A percentile compares a stretch with the other conserved stretches of the same genome.
Evolutionary conservation across 2,888 invertebrate genomes (phyloP).

Genomic region (Meta bourneti): DNA sequence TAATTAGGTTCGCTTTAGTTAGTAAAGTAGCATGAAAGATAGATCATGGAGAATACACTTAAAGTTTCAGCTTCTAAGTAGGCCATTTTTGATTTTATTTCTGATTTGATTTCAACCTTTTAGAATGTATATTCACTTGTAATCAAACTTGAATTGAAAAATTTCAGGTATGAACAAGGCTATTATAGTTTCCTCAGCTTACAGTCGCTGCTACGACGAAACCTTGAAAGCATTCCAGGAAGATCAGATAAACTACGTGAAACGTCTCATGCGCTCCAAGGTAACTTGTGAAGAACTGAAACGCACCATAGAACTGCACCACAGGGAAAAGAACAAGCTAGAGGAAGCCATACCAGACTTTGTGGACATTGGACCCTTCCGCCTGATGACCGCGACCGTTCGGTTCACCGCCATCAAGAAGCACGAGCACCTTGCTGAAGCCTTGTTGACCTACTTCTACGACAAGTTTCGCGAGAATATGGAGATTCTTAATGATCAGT

Average conservation of each 20-base stretch:
- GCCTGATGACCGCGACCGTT: slow-evolving; percentile 27
- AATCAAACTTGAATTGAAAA: no score
- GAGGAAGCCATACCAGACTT: slow-evolving; percentile 30
- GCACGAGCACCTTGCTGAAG: slow-evolving; percentile 52
- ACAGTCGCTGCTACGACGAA: slow-evolving; percentile 35
- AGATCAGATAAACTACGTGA: slow-evolving; percentile 71
- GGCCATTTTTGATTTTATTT: no score
- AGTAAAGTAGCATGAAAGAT: no score
- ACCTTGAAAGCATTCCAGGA: slow-evolving; percentile 48
- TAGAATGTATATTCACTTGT: no score
- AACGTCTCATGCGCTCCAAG: slow-evolving; percentile 31
- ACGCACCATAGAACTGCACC: slow-evolving; percentile 34
- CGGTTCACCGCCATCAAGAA: slow-evolving; percentile 39
- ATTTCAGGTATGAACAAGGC: slow-evolving; percentile 48
- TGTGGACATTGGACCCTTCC: slow-evolving; percentile 63
- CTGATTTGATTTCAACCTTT: no score
- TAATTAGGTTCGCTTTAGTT: no score
- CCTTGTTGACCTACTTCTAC: slow-evolving; percentile 41
- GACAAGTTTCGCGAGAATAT: slow-evolving; percentile 43
- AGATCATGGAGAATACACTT: no score
- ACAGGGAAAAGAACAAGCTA: slow-evolving; percentile 25
- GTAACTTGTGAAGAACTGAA: slow-evolving; percentile 44
- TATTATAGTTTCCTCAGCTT: slow-evolving; percentile 38
- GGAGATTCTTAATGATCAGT: slow-evolving; percentile 49
- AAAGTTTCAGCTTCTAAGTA: no score